Evolutionary conservation across 2,797 vertebrate species (phyloP).

Genomic region (Enteromius afrohamiltoni): DNA sequence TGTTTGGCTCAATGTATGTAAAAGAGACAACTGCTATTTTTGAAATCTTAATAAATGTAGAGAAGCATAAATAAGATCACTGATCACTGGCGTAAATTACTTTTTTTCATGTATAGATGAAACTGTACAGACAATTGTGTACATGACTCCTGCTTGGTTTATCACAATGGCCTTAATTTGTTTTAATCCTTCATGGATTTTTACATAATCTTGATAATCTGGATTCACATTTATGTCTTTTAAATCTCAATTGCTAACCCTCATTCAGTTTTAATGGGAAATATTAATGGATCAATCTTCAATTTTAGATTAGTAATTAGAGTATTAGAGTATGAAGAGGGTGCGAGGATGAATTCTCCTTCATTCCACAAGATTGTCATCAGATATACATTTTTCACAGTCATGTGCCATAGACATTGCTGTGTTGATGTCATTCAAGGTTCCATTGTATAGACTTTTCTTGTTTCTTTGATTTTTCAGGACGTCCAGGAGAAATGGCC

Average conservation of each 20-base stretch:
- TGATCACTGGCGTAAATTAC: neutral
- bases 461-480: neutral
- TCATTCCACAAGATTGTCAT: neutral
- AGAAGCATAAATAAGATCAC: conserved; percentile 13
- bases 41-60: conserved; percentile 37
- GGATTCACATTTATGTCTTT: conserved; percentile 16
- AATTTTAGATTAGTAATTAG: neutral
- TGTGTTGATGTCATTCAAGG: neutral
- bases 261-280: neutral
- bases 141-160: conserved; percentile 8
- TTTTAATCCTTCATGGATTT: conserved; percentile 37
- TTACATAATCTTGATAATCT: conserved; percentile 37
- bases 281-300: conserved; percentile 4
- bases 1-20: conserved; percentile 32
- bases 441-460: neutral
- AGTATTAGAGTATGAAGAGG: neutral
- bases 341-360: neutral
- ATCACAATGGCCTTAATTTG: conserved; percentile 35
- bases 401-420: neutral
- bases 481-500: neutral
- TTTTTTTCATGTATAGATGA: neutral
- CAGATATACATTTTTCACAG: neutral
- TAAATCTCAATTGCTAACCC: neutral
- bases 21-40: conserved; percentile 36
- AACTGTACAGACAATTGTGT: neutral